Evolutionary conservation across 30 jellyfish, hydroid and myxozoan genomes (phyloP), one percentile per base, ranked within the genome.

Genomic region (Aurelia aurita): DNA sequence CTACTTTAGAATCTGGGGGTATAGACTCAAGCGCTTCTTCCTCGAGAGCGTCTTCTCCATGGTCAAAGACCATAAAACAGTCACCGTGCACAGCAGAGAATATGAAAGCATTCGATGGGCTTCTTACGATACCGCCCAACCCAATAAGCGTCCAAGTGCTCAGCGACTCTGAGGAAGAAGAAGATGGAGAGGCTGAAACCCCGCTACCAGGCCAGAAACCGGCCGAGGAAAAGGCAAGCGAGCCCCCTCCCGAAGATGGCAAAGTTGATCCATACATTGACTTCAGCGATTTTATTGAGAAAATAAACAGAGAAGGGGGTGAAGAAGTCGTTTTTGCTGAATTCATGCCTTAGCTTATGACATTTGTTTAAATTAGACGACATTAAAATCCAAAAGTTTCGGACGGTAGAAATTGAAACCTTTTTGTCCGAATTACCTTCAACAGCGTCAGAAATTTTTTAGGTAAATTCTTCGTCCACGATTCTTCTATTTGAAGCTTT

Each of bases 191-290:
- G 31, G 72, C 31, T 53, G 78, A 68, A 46, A 39, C 53, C 10
- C 27, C 32, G 19, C 46, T 2, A 21, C 49, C 19, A 31, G 73
- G 19, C 15, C 27, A 61, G 12, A 25, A 49, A 13, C 71, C 70
- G 10, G n/a, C 57, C 39, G 83, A 53, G 25, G 84, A 72, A 22
- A 22, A 22, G 49, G 51, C 43, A 72, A 68, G 18, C 31, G 61
- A 29, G 31, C 31, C 59, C 26, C 32, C 74, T n/a, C 88, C 88
- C 19, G 88, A 65, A 16, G 90, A 90, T 54, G 96, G 92, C 25
- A 89, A 93, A 21, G 85, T 89, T 5, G 91, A 84, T 34, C 96
- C 99, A 22, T 90, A 89, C 74, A 96, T 95, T 10, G 97, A 86
- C 74, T 95, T 95, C 72, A 71, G 94, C 12, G 98, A 95, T 31